Percentiles rank a stretch among this genome's conserved stretches.
Conservation (phyloP, 2,888 invertebrate species). For the Sisyra terminalis region DNA sequence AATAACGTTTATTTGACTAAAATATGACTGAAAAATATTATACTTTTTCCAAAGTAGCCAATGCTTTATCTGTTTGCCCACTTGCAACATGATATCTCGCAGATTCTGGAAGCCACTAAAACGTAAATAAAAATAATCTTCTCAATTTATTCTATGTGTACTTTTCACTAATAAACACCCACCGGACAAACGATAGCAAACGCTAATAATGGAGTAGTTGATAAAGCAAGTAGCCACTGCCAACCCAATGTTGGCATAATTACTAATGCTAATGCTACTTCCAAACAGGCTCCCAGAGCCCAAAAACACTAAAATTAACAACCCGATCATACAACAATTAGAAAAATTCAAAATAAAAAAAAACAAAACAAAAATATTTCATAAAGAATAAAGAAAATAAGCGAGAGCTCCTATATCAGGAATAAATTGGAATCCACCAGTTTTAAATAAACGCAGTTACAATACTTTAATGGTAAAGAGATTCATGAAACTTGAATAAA, state of each 20-base stretch:
- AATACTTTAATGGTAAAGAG: no score
- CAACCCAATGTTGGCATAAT: slow-evolving; percentile 88
- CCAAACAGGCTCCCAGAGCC: slow-evolving; percentile 89
- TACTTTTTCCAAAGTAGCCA: slow-evolving; percentile 65
- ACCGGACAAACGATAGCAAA: slow-evolving; percentile 70
- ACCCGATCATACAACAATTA: slow-evolving; percentile 11
- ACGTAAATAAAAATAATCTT: slow-evolving; percentile 13
- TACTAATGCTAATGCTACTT: slow-evolving; percentile 74
- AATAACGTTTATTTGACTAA: not conserved
- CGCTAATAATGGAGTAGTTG: slow-evolving; percentile 70
- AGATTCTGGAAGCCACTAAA: slow-evolving; percentile 88
- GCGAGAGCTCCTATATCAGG: not conserved
- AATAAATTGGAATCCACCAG: no score
- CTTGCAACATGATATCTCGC: slow-evolving; percentile 76
- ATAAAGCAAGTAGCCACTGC: slow-evolving; percentile 83
- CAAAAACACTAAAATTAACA: slow-evolving; percentile 75
- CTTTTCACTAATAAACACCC: slow-evolving; percentile 23
- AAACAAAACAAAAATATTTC: not conserved
- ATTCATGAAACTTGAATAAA: no score
- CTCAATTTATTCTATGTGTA: no score
- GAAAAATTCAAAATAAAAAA: slow-evolving; percentile 7
- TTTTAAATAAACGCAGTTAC: no score
- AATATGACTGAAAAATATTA: slow-evolving; percentile 6
- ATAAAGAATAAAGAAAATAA: not conserved
- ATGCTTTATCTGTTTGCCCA: slow-evolving; percentile 73